phyloP scores from a whole-genome alignment of 2,888 invertebrate genomes.

The Osmoderma eremita region DNA sequence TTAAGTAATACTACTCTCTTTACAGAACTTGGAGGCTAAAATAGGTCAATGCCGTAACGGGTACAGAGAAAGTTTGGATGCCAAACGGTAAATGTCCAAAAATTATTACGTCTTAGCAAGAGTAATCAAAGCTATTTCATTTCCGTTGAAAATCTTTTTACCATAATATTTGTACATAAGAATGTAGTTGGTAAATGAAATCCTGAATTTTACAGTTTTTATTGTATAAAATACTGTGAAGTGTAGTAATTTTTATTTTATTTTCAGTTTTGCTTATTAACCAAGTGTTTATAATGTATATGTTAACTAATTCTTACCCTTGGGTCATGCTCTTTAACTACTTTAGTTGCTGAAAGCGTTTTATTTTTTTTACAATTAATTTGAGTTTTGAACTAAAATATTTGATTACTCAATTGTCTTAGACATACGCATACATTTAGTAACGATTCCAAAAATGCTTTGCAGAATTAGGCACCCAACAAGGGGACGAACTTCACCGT shows the following conservation, averaged over 20 bases:
- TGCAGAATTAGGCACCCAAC: slow-evolving; percentile 49
- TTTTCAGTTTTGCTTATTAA: too few species aligned
- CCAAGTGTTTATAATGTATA: too few species aligned
- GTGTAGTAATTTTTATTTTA: too few species aligned
- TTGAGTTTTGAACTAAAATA: too few species aligned
- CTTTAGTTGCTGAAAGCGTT: too few species aligned
- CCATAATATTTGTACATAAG: slow-evolving; percentile 6
- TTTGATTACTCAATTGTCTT: too few species aligned
- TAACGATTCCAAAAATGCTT: too few species aligned
- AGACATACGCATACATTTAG: too few species aligned
- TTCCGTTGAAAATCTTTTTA: not conserved
- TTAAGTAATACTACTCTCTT: slow-evolving; percentile 35
- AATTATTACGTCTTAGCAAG: not conserved
- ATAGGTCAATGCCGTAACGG: slow-evolving; percentile 51
- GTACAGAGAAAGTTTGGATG: slow-evolving; percentile 42
- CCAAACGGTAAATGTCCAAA: slow-evolving; percentile 34
- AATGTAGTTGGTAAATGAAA: not conserved
- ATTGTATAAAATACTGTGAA: too few species aligned
- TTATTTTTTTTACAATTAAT: too few species aligned
- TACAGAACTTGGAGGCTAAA: slow-evolving; percentile 54
- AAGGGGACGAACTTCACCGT: slow-evolving; percentile 50
- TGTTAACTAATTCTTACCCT: too few species aligned
- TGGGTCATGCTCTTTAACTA: too few species aligned
- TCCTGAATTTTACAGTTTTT: not conserved
- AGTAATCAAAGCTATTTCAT: not conserved